Base-by-base conservation (phyloP, 2,888 invertebrate genomes). In the Standfussiana lucernea region DNA sequence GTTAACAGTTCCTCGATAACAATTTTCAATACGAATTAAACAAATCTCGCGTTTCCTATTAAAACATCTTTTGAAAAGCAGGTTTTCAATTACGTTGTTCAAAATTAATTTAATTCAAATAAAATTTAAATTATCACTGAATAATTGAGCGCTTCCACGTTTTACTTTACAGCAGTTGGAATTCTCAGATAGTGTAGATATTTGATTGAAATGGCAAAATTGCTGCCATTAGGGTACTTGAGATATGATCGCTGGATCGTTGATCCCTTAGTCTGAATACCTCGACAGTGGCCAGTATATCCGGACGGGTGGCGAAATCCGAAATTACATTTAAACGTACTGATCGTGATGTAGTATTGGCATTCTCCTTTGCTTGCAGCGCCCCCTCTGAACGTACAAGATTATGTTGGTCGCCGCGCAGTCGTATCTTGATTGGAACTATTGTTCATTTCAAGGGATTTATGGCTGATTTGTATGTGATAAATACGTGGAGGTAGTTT, bases 181-280 rank as follows among this genome's bases (percentile, higher is more conserved):
- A 50, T 79, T 79, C 86, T 85, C 72, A 90, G 90, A 92, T 92
- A 90, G 90, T 90, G 87, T 89, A 89, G 53, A 90, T 90, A 87
- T 90, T 91, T 93, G 92, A 94, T 94, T 94, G 93, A 93, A 93
- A 92, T 90, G 89, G 92, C 90, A 86, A 92, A 93, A 94, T 94
- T 93, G 91, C 90, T 77, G 82, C 89, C 83, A 93, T 93, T 92
- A 92, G 77, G 87, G 88, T 87, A 89, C 91, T 88, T 86, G 80
- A 80, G 89, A 87, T 88, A 91, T 88, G 89, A 91, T 90, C 90
- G 84, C 75, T 65, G 73, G 77, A 77, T 77, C 75, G 72, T 77
- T 86, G 82, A 84, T 82, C 80, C 79, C 62, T 75, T 45, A 75
- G 65, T 72, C 80, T 87, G 88, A 85, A 87, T 86, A 77, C 75